These are phyloP conservation scores for Thamnophis sirtalis DNA, from an alignment of 2,113 vertebrate genomes.

Conservation along the genomic window DNA sequence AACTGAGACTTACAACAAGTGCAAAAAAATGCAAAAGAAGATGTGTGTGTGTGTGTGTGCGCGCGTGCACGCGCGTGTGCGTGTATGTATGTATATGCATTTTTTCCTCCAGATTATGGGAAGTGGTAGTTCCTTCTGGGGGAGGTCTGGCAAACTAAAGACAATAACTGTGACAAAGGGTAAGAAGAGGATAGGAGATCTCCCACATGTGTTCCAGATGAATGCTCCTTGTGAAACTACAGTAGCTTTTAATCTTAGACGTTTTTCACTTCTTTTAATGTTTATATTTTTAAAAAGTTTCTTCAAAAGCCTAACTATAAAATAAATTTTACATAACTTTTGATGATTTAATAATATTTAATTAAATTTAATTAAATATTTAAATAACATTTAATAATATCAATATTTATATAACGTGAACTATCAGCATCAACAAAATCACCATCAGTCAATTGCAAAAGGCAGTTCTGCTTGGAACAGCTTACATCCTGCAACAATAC, in stretches of 20 bases:
- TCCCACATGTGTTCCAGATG: not conserved
- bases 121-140: not conserved
- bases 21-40: not conserved
- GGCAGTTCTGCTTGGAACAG: not conserved
- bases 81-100: not conserved
- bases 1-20: not conserved
- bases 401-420: not conserved
- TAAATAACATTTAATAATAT: not conserved
- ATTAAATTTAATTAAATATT: too few species aligned
- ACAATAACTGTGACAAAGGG: not conserved
- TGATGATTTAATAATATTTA: not conserved
- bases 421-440: not conserved
- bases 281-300: not conserved
- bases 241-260: not conserved
- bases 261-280: not conserved
- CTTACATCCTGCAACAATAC: not conserved
- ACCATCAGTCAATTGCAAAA: not conserved
- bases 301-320: not conserved
- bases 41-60: too few species aligned
- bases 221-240: not conserved
- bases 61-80: too few species aligned
- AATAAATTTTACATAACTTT: not conserved
- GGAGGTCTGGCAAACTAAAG: not conserved
- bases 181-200: not conserved
- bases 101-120: not conserved